Percentiles rank a stretch among this genome's conserved stretches.
These are phyloP conservation scores for Scophthalmus maximus DNA, from an alignment of 2,113 vertebrate genomes.

Conservation along the genomic window DNA sequence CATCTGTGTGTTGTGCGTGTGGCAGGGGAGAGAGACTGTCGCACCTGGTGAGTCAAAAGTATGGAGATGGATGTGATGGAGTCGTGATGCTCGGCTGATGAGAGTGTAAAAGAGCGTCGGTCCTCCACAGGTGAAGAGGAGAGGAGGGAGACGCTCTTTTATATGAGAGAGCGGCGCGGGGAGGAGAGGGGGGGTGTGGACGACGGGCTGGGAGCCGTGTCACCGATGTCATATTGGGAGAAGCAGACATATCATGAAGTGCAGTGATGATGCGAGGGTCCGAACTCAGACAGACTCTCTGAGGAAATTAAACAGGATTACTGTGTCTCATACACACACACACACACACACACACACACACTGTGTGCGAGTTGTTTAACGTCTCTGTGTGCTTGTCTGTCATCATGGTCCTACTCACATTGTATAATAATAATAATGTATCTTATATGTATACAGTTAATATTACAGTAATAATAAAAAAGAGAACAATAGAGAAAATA, in stretches of 20 bases:
- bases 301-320: constrained; percentile 66
- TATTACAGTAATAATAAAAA: too few species aligned
- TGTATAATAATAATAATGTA: too few species aligned
- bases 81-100: constrained; percentile 11
- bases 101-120: background rate
- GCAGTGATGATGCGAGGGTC: constrained; percentile 7
- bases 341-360: background rate
- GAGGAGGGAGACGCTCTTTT: constrained; percentile 24
- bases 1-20: background rate
- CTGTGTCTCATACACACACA: background rate
- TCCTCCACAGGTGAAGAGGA: constrained; percentile 18
- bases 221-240: constrained; percentile 57
- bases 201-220: constrained; percentile 32
- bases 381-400: constrained; percentile 10
- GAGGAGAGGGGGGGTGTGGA: constrained; percentile 7
- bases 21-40: too few species aligned
- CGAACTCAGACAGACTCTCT: constrained; percentile 57
- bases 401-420: too few species aligned
- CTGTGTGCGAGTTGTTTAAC: constrained; percentile 1
- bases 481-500: too few species aligned
- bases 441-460: too few species aligned
- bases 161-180: constrained; percentile 1
- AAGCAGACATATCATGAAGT: constrained; percentile 36
- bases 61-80: background rate
- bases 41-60: background rate